Evolutionary conservation across 2,888 invertebrate genomes (phyloP).

Genomic region (Rotaria socialis): DNA sequence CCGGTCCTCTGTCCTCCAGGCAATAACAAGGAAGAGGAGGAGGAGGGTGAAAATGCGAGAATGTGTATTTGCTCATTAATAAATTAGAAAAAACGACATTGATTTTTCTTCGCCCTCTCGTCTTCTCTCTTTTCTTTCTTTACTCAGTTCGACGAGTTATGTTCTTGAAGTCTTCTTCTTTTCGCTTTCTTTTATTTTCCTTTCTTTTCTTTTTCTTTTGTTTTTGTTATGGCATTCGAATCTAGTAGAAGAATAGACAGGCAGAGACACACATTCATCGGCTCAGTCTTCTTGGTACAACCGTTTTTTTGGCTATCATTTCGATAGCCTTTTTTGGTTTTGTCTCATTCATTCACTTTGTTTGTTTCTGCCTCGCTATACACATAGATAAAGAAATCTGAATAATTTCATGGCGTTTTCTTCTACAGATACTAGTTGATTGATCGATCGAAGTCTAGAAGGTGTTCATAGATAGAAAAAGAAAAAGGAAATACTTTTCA

Average conservation of each 20-base stretch:
- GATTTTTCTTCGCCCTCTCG: not conserved
- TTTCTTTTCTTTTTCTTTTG: not conserved
- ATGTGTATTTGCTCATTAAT: conserved; percentile 35
- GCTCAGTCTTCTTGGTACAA: not conserved
- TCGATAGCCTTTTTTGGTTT: not conserved
- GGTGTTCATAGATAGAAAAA: too few species aligned
- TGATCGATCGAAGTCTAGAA: too few species aligned
- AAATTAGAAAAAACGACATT: conserved; percentile 34
- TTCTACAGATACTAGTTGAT: too few species aligned
- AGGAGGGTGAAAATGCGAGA: conserved; percentile 20
- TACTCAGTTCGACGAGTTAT: not conserved
- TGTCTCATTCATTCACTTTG: too few species aligned
- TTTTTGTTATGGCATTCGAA: not conserved
- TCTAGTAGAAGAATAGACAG: not conserved
- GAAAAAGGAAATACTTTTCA: not conserved
- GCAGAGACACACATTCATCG: too few species aligned
- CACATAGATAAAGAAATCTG: too few species aligned
- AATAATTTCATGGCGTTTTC: too few species aligned
- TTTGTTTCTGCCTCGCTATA: too few species aligned
- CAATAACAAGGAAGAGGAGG: not conserved
- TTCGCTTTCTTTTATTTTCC: not conserved
- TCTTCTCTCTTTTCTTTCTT: not conserved
- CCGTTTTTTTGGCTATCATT: not conserved
- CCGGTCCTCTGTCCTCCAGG: not conserved
- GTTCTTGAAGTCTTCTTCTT: not conserved